Evolutionary conservation across 2,113 vertebrate genomes (phyloP), one percentile per base, ranked within the genome.

Genomic region (Gavia stellata): DNA sequence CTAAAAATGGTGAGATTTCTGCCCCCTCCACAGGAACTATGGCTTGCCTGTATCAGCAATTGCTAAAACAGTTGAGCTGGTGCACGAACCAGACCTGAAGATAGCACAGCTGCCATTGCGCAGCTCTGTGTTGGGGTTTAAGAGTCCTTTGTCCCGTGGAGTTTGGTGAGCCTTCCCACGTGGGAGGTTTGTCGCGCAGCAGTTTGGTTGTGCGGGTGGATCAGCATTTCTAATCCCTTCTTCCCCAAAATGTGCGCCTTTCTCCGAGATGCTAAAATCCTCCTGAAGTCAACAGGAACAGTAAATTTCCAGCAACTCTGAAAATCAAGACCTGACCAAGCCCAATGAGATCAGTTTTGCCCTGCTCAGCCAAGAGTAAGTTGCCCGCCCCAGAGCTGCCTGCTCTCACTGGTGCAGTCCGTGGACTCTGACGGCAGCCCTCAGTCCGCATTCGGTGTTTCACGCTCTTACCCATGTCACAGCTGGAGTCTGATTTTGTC

Each of bases 181-280:
- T 2, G 10, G 14, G 9, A 65, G 5, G 5, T 42, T 29, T 45
- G 70, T n/a, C 1, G 0, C 29, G 74, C 3, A 0, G 21, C 4
- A 40, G 19, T 68, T 70, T 21, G 10, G 3, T 7, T 66, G 25
- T 1, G 0, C 7, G 15, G n/a, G 8, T 77, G 6, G 29, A 62
- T 40, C 1, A 0, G 14, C 2, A 0, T 40, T n/a, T 90, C 80
- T 88, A 88, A 81, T 36, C n/a, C 24, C 7, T 68, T 38, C 40
- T 55, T 38, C 42, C 49, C 2, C 1, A 72, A 72, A 65, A 63
- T 2, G 7, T 17, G 8, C 8, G 12, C 6, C 36, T 86, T 66
- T 66, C 40, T 47, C 50, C 17, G 23, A 87, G 45, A 28, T 56
- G 34, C 12, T 42, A 50, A 87, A 92, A 80, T 66, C 28, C 10